A percentile compares a stretch with the other conserved stretches of the same genome.
These are phyloP conservation scores for Solea solea DNA, from an alignment of 2,113 vertebrate species.

Conservation along the genomic window DNA sequence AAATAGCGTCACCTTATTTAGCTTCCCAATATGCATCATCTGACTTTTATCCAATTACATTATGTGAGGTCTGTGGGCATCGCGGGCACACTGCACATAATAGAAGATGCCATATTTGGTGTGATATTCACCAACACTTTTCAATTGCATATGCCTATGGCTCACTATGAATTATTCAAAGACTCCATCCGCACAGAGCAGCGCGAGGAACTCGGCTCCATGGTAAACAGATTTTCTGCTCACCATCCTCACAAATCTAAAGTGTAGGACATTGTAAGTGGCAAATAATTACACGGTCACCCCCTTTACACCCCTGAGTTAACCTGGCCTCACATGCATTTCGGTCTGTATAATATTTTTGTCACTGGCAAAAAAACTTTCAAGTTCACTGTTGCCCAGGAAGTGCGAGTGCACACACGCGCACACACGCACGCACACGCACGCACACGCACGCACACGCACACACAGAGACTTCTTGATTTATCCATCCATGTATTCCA, in stretches of 20 bases:
- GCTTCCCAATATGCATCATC: slow-evolving; percentile 66
- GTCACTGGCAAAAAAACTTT: slow-evolving; percentile 41
- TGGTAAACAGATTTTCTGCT: slow-evolving; percentile 85
- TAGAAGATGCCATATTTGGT: slow-evolving; percentile 71
- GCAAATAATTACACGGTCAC: slow-evolving; percentile 73
- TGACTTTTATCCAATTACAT: slow-evolving; percentile 75
- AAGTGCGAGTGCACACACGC: slow-evolving; percentile 27
- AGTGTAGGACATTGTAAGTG: slow-evolving; percentile 75
- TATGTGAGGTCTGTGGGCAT: slow-evolving; percentile 71
- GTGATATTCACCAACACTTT: slow-evolving; percentile 76
- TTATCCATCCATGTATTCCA: slow-evolving; percentile 21
- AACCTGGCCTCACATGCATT: slow-evolving; percentile 59
- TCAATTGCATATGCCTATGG: slow-evolving; percentile 75
- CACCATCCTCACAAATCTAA: slow-evolving; percentile 77
- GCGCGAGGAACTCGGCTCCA: slow-evolving; percentile 77
- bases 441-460: slow-evolving; percentile 12
- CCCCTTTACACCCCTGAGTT: slow-evolving; percentile 54
- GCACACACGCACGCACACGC: slow-evolving; percentile 12
- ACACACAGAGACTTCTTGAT: background rate
- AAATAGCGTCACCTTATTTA: slow-evolving; percentile 57
- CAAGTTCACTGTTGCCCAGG: slow-evolving; percentile 50
- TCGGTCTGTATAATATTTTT: slow-evolving; percentile 52
- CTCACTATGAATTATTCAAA: slow-evolving; percentile 84
- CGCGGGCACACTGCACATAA: slow-evolving; percentile 57
- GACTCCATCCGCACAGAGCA: slow-evolving; percentile 69